A percentile compares a stretch with the other conserved stretches of the same genome.
phyloP scores from a whole-genome alignment of 2,888 invertebrate species.

The Orthosia incerta region DNA sequence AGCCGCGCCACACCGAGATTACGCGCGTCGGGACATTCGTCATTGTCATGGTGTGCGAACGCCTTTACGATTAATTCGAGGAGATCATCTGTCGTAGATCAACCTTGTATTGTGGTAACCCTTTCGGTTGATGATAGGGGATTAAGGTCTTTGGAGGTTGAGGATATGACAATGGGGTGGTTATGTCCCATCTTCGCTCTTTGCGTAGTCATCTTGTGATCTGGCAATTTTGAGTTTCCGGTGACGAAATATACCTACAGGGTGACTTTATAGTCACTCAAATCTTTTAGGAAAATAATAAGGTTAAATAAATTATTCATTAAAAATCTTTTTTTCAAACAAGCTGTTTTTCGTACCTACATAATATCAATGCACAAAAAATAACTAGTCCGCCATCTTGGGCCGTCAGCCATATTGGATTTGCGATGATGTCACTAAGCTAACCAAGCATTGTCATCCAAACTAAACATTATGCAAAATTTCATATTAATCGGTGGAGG shows the following conservation, averaged over 20 bases:
- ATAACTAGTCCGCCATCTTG: too few species aligned
- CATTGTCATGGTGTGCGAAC: constrained; percentile 72
- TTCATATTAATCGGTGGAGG: too few species aligned
- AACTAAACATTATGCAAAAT: too few species aligned
- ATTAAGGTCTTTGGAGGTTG: constrained; percentile 17
- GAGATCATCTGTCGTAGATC: constrained; percentile 67
- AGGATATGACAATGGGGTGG: constrained; percentile 34
- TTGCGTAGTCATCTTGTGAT: constrained; percentile 10
- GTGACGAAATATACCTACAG: background rate
- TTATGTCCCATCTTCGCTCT: background rate
- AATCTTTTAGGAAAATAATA: too few species aligned
- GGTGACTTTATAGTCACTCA: too few species aligned
- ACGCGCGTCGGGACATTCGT: constrained; percentile 69
- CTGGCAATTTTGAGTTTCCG: background rate
- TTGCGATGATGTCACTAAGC: too few species aligned
- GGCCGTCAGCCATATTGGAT: too few species aligned
- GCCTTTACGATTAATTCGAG: constrained; percentile 70
- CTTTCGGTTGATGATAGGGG: constrained; percentile 45
- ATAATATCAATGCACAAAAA: too few species aligned
- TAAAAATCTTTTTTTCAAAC: too few species aligned
- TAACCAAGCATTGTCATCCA: too few species aligned
- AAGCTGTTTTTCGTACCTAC: too few species aligned
- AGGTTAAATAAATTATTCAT: too few species aligned
- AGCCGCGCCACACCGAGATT: constrained; percentile 66
- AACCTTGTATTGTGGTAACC: constrained; percentile 53